A percentile compares a stretch with the other conserved stretches of the same genome.
Evolutionary conservation across 2,888 invertebrate species (phyloP).

Genomic region (Heliconius charithonia): DNA sequence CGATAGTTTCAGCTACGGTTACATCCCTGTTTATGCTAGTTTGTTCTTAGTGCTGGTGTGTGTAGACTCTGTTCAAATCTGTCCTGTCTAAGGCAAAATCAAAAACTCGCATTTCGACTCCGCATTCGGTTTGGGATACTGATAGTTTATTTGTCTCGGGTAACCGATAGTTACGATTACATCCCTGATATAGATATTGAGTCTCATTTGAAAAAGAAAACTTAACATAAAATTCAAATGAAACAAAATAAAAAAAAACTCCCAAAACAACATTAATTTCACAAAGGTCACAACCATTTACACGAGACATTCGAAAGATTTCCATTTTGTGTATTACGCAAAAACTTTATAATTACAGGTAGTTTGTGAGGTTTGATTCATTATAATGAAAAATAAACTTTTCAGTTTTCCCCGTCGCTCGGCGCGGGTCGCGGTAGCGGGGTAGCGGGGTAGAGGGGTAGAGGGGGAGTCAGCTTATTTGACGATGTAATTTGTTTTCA

Average conservation of each 20-base stretch:
- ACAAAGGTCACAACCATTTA: not conserved
- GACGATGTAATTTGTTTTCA: constrained; percentile 17
- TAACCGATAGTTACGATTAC: too few relatives aligned
- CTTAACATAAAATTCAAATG: not conserved
- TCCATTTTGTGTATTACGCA: not conserved
- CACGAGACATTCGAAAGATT: constrained; percentile 1
- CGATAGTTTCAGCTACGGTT: too few relatives aligned
- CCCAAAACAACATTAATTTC: not conserved
- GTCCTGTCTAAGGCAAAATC: too few relatives aligned
- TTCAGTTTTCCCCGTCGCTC: not conserved
- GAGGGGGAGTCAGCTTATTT: not conserved
- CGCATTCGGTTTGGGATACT: too few relatives aligned
- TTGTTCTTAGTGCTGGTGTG: too few relatives aligned
- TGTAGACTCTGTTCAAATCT: too few relatives aligned
- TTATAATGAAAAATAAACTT: not conserved
- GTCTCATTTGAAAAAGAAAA: not conserved
- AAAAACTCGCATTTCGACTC: too few relatives aligned
- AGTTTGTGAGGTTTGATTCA: constrained; percentile 10
- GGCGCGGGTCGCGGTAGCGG: not conserved
- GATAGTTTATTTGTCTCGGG: too few relatives aligned
- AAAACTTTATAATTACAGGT: not conserved
- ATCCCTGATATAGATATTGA: too few relatives aligned
- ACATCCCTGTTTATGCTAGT: too few relatives aligned
- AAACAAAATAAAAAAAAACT: not conserved
- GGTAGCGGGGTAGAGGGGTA: not conserved